These are phyloP conservation scores for Siphamia tubifer DNA, from an alignment of 2,113 vertebrate species.

Conservation along the genomic window DNA sequence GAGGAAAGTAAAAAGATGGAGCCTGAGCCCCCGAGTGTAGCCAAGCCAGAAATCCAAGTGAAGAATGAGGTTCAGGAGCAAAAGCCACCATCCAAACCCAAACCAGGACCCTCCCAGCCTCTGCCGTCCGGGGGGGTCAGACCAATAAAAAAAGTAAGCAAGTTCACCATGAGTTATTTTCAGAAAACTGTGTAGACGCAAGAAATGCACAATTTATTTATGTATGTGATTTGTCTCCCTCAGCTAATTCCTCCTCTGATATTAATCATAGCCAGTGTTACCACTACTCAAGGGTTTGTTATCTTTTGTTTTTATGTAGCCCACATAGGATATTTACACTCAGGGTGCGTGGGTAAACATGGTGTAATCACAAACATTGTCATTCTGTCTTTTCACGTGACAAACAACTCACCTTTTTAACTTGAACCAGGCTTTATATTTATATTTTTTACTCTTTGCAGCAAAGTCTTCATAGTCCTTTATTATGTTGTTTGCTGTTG, in stretches of 20 bases:
- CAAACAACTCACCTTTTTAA: background rate
- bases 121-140: slow-evolving; percentile 78
- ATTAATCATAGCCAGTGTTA: slow-evolving; percentile 62
- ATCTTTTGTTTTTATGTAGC: slow-evolving; percentile 38
- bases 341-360: slow-evolving; percentile 24
- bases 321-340: slow-evolving; percentile 30
- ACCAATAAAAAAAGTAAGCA: slow-evolving; percentile 87
- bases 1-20: slow-evolving; percentile 88
- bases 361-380: slow-evolving; percentile 8
- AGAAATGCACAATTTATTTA: background rate
- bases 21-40: slow-evolving; percentile 32
- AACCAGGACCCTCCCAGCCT: slow-evolving; percentile 75
- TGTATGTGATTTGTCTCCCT: slow-evolving; percentile 35
- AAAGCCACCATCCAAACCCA: slow-evolving; percentile 76
- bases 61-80: slow-evolving; percentile 77
- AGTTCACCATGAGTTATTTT: background rate
- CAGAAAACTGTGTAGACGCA: background rate
- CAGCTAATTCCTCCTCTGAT: slow-evolving; percentile 65
- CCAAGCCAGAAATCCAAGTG: slow-evolving; percentile 66
- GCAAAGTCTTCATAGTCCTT: background rate
- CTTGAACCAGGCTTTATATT: background rate
- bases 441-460: background rate
- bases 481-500: background rate
- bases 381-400: background rate
- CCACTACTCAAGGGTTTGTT: slow-evolving; percentile 60